Conservation (phyloP, 2,888 invertebrate species). For the Acheta domesticus region DNA sequence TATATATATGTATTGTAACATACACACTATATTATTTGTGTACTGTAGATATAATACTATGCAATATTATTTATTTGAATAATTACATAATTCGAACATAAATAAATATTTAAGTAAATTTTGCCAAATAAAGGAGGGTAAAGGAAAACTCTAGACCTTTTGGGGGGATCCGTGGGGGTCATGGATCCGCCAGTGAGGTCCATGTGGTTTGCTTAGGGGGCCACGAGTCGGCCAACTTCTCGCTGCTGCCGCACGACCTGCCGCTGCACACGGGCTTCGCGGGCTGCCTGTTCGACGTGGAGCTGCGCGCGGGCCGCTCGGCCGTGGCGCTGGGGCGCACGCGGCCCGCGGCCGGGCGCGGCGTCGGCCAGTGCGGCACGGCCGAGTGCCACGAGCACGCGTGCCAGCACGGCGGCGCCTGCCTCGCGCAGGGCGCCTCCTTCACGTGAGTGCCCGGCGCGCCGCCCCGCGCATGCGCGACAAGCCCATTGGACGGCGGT, state of each 20-base stretch:
- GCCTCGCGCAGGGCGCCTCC: constrained; percentile 81
- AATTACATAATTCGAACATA: too few relatives aligned
- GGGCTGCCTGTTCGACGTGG: constrained; percentile 80
- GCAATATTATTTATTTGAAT: too few relatives aligned
- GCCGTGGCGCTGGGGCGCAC: constrained; percentile 61
- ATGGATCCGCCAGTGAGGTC: too few relatives aligned
- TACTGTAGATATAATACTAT: too few relatives aligned
- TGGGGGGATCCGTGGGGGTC: too few relatives aligned
- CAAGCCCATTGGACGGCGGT: too few relatives aligned
- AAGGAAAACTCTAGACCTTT: too few relatives aligned
- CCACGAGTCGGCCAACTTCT: constrained; percentile 73
- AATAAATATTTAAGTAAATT: too few relatives aligned
- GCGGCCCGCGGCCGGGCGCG: constrained; percentile 63
- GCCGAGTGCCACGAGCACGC: constrained; percentile 75
- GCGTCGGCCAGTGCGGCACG: constrained; percentile 81
- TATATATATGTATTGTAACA: too few relatives aligned
- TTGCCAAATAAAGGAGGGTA: too few relatives aligned
- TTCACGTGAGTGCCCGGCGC: constrained; percentile 66
- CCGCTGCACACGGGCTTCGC: constrained; percentile 82
- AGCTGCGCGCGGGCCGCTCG: constrained; percentile 63
- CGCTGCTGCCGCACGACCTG: constrained; percentile 76
- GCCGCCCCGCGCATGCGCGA: background rate
- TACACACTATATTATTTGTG: too few relatives aligned
- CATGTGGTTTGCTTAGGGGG: constrained; percentile 56
- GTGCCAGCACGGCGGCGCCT: constrained; percentile 79